Conservation (phyloP, 2,797 vertebrate genomes). For the Enteromius anoplus region DNA sequence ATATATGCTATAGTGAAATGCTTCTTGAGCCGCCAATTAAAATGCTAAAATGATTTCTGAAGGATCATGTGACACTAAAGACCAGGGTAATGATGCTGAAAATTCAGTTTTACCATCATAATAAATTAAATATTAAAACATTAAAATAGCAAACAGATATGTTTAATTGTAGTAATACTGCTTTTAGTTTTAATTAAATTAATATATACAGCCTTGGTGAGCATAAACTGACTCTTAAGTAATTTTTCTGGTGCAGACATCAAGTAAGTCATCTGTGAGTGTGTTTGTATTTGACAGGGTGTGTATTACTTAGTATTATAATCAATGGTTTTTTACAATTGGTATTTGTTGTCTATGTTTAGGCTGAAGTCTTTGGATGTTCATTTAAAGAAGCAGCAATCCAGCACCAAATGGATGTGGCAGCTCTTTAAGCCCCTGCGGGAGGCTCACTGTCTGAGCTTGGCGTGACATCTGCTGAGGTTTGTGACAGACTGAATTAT, state of each 20-base stretch:
- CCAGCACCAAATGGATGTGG: background rate
- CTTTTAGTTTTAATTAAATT: background rate
- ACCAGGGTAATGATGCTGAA: background rate
- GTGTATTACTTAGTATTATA: background rate
- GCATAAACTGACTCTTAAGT: no score
- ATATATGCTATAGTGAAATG: background rate
- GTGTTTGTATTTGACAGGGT: background rate
- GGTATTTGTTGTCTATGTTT: background rate
- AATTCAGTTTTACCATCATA: background rate
- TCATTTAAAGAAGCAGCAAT: background rate
- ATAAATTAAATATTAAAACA: background rate
- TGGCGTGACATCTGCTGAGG: slow-evolving; percentile 23
- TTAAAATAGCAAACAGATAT: background rate
- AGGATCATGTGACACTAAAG: background rate
- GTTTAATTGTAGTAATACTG: background rate
- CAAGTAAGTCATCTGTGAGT: background rate
- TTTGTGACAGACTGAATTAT: slow-evolving; percentile 4
- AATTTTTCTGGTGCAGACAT: background rate
- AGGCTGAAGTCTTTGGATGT: background rate
- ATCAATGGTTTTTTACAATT: background rate
- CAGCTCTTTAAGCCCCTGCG: background rate
- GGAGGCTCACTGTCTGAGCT: slow-evolving; percentile 4
- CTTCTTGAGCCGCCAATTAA: background rate
- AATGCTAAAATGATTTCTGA: background rate
- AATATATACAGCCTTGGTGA: background rate